A percentile compares a stretch with the other conserved stretches of the same genome.
phyloP scores from a whole-genome alignment of 2,797 vertebrate genomes.

The Nannoperca australis region DNA sequence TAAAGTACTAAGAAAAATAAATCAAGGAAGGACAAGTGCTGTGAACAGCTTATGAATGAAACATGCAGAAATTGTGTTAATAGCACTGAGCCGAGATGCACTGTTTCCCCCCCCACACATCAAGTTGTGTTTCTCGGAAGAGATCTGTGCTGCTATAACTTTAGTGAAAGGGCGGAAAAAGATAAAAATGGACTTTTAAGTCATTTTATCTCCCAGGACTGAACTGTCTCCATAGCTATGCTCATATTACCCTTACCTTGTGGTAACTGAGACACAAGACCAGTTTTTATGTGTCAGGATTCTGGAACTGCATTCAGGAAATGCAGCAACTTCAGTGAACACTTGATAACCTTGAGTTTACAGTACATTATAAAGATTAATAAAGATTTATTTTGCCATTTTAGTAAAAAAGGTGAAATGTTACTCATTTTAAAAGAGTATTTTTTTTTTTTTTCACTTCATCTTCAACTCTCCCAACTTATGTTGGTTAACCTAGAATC shows the following conservation, averaged over 20 bases:
- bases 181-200: neutral
- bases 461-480: neutral
- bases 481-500: neutral
- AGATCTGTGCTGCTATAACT: neutral
- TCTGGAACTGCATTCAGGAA: neutral
- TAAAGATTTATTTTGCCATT: neutral
- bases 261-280: constrained; percentile 20
- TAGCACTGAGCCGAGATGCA: neutral
- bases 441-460: neutral
- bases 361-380: neutral
- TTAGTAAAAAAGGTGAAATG: neutral
- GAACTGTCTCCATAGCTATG: neutral
- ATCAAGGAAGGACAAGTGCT: neutral
- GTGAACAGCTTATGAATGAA: neutral
- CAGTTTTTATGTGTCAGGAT: constrained; percentile 2
- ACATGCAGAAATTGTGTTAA: neutral
- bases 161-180: neutral
- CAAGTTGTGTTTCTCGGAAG: neutral
- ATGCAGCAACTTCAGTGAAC: neutral
- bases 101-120: neutral
- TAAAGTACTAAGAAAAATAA: neutral
- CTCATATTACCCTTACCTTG: constrained; percentile 24
- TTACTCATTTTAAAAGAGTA: neutral
- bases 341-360: neutral
- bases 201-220: constrained; percentile 1